A percentile compares a stretch with the other conserved stretches of the same genome.
Evolutionary conservation across 2,888 invertebrate species (phyloP).

Genomic region (Geotrupes spiniger): DNA sequence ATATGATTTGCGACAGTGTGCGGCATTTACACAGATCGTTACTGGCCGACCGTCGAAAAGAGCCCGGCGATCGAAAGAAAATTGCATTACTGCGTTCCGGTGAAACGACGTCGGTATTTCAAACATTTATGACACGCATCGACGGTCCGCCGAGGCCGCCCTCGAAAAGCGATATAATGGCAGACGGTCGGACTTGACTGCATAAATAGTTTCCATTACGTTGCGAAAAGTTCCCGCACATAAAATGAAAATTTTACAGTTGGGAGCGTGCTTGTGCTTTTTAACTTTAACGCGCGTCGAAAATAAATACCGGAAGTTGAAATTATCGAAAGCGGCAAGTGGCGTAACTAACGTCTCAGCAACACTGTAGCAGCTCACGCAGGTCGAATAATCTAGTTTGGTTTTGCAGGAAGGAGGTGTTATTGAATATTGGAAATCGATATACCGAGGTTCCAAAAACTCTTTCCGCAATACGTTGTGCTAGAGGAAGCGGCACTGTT

Average conservation of each 20-base stretch:
- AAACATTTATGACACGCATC: conserved; percentile 12
- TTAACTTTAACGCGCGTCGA: too few species aligned
- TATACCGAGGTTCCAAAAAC: too few species aligned
- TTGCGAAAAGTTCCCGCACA: conserved; percentile 2
- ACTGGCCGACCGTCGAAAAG: conserved; percentile 38
- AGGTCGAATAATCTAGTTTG: too few species aligned
- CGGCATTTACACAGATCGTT: conserved; percentile 40
- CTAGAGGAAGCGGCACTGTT: too few species aligned
- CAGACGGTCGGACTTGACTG: conserved; percentile 11
- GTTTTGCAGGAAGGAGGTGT: too few species aligned
- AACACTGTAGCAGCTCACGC: too few species aligned
- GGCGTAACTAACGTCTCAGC: too few species aligned
- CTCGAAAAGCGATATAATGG: conserved; percentile 6
- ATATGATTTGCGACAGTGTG: conserved; percentile 49
- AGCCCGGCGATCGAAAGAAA: conserved; percentile 22
- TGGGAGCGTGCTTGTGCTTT: too few species aligned
- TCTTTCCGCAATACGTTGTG: too few species aligned
- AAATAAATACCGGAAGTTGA: too few species aligned
- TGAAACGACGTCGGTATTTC: conserved; percentile 10
- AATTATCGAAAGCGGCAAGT: too few species aligned
- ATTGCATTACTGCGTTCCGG: conserved; percentile 18
- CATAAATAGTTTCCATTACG: conserved; percentile 21
- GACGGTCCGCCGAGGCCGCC: conserved; percentile 1
- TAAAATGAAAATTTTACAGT: conserved; percentile 22
- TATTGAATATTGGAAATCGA: too few species aligned